These are phyloP conservation scores for Papilio demoleus DNA, from an alignment of 2,888 invertebrate genomes.

Conservation along the genomic window DNA sequence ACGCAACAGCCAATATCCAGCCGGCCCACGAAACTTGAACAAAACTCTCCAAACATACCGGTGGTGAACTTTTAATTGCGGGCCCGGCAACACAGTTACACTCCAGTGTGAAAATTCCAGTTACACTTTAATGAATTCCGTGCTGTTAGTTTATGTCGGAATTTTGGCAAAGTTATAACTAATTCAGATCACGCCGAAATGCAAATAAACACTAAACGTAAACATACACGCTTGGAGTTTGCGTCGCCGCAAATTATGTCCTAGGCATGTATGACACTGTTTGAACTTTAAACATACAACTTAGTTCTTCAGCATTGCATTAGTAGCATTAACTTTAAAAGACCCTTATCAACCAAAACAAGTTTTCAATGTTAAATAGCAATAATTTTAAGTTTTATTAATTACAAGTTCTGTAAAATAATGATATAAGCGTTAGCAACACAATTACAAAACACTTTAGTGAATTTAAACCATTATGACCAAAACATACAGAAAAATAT, in stretches of 20 bases:
- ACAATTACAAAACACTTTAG: neutral
- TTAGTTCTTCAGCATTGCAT: neutral
- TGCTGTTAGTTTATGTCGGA: constrained; percentile 59
- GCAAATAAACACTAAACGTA: constrained; percentile 54
- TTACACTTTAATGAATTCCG: constrained; percentile 76
- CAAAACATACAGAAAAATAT: neutral
- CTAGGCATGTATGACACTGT: neutral
- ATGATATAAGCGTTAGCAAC: too few species aligned
- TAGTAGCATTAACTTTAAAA: neutral
- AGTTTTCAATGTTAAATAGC: too few species aligned
- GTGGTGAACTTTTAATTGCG: constrained; percentile 79
- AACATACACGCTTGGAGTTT: constrained; percentile 46
- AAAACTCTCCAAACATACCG: constrained; percentile 46
- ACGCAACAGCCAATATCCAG: constrained; percentile 15
- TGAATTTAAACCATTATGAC: neutral
- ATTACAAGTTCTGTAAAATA: too few species aligned
- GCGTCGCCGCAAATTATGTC: constrained; percentile 37
- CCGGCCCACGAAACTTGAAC: constrained; percentile 21
- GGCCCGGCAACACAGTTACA: constrained; percentile 69
- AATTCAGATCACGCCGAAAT: constrained; percentile 53
- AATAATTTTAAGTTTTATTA: too few species aligned
- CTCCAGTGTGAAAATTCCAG: constrained; percentile 68
- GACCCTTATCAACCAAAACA: too few species aligned
- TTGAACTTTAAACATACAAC: neutral
- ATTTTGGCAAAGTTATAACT: constrained; percentile 57